phyloP scores from a whole-genome alignment of 1,140 invertebrate species.

The Steinernema khuongi region DNA sequence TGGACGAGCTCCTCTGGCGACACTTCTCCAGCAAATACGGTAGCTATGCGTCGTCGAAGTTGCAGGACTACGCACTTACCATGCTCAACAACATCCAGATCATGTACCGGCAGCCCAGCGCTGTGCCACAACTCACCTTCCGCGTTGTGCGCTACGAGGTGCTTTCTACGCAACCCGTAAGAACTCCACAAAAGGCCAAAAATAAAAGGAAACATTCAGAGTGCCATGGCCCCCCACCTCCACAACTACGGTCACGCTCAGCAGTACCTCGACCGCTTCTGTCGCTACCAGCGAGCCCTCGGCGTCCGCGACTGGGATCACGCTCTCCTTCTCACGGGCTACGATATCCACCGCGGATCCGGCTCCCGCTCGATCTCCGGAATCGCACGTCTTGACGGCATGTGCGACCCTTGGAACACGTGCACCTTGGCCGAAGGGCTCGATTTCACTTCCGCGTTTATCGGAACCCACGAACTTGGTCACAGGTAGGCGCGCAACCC shows the following conservation, averaged over 20 bases:
- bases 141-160: slow-evolving; percentile 55
- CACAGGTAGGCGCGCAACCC: slow-evolving; percentile 37
- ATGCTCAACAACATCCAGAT: slow-evolving; percentile 58
- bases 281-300: slow-evolving; percentile 52
- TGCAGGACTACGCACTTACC: slow-evolving; percentile 48
- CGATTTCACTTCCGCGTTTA: slow-evolving; percentile 58
- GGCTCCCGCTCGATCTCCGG: slow-evolving; percentile 58
- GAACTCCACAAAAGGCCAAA: not conserved
- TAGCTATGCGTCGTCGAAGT: slow-evolving; percentile 46
- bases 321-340: slow-evolving; percentile 56
- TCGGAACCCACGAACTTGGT: slow-evolving; percentile 57
- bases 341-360: slow-evolving; percentile 56
- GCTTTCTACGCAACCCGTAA: slow-evolving; percentile 49
- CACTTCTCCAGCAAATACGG: slow-evolving; percentile 56
- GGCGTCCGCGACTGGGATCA: slow-evolving; percentile 57
- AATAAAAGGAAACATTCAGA: slow-evolving; percentile 26
- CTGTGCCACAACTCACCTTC: slow-evolving; percentile 51
- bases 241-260: slow-evolving; percentile 56
- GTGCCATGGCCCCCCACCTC: slow-evolving; percentile 52
- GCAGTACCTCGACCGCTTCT: slow-evolving; percentile 54
- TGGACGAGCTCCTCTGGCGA: slow-evolving; percentile 54
- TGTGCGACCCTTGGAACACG: slow-evolving; percentile 59
- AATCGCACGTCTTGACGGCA: slow-evolving; percentile 57
- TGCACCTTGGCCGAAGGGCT: slow-evolving; percentile 57
- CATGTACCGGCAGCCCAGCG: slow-evolving; percentile 57